Base-by-base conservation (phyloP, 2,797 vertebrate genomes). In the Falco rusticolus region DNA sequence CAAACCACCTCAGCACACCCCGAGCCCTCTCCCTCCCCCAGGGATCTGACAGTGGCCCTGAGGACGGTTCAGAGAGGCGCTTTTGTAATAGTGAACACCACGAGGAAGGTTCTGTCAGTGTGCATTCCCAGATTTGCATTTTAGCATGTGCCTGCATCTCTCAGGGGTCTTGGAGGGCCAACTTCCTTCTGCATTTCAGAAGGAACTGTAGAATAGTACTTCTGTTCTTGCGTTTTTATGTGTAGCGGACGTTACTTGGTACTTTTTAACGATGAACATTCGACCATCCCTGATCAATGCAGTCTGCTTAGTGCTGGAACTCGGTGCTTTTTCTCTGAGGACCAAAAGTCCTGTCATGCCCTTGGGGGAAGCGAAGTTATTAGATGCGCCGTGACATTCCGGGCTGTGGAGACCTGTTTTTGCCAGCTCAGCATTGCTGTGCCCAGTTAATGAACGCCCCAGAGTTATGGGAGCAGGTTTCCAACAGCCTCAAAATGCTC, bases 11-110 rank as follows among this genome's bases (percentile, higher is more conserved):
- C 6, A 3, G 6, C 7, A 19, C 6, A 16, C 14, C 13, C 48
- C 0, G 5, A 31, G 33, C 48, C n/a, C 41, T 28, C 26, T 34
- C 17, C 8, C 19, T 34, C 34, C 26, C 25, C 0, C 1, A 31
- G 10, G n/a, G 25, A 8, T 33, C n/a, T 7, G n/a, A 13, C 17
- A 11, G 37, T 6, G 41, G 56, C 41, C 41, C 48, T 3, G 29
- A 16, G 34, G 53, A 14, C 22, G 19, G 26, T 26, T 34, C 31
- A 13, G 48, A 33, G 24, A 21, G 17, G 14, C 1, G 1, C 41
- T 11, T 22, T 41, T 24, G 24, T 41, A 17, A 47, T 11, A n/a
- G 15, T 1, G 5, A 25, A 20, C 26, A 6, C 26, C 5, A 3
- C 8, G 24, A 12, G 5, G 24, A n/a, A 13, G 28, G 41, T 29